phyloP scores from a whole-genome alignment of 1,140 invertebrate genomes.

The Galleria mellonella region DNA sequence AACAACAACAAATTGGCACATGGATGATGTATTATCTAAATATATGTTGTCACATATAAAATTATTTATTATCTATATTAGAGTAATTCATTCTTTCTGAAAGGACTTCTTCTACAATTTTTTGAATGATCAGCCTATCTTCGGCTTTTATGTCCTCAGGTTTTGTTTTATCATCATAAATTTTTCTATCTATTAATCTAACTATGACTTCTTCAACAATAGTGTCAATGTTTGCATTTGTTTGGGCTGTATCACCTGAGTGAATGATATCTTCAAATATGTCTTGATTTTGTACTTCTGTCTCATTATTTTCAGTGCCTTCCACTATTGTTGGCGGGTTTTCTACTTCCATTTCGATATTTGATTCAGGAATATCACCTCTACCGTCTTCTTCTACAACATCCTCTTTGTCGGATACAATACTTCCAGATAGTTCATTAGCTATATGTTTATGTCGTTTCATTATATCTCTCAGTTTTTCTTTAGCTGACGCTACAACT shows the following conservation, averaged over 20 bases:
- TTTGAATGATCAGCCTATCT: constrained; percentile 64
- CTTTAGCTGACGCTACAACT: constrained; percentile 66
- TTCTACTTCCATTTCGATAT: constrained; percentile 15
- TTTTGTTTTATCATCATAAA: constrained; percentile 63
- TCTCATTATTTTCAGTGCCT: constrained; percentile 3
- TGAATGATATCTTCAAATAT: constrained; percentile 7
- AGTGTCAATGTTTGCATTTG: constrained; percentile 58
- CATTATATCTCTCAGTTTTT: constrained; percentile 71
- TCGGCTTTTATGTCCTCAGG: constrained; percentile 52
- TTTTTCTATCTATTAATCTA: constrained; percentile 64
- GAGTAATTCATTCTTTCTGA: constrained; percentile 57
- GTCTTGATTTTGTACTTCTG: constrained; percentile 10
- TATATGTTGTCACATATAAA: constrained; percentile 11
- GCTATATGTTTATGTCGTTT: constrained; percentile 65
- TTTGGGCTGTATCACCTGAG: constrained; percentile 11
- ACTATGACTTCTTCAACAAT: constrained; percentile 69
- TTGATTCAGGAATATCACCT: constrained; percentile 48
- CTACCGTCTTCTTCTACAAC: constrained; percentile 30
- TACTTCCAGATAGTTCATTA: constrained; percentile 46
- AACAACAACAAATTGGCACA: background rate
- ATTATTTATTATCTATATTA: constrained; percentile 24
- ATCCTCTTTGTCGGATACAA: constrained; percentile 24
- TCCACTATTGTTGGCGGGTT: constrained; percentile 3
- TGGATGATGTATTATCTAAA: background rate
- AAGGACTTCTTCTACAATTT: constrained; percentile 68